Base-by-base conservation (phyloP, 2,888 invertebrate species). In the Zhuqinia jingwanae region DNA sequence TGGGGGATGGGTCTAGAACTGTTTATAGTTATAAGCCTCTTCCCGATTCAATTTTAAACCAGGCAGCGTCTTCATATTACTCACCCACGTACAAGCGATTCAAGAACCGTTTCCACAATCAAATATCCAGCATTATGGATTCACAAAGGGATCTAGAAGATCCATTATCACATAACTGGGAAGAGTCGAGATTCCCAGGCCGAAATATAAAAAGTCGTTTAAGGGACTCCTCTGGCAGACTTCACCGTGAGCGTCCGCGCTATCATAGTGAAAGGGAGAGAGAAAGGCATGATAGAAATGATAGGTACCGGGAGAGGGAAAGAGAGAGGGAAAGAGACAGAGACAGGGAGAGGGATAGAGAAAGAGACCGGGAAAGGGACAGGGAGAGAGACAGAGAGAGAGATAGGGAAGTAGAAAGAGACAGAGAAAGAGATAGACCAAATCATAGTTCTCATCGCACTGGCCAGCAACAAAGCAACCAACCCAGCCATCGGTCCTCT, bases 11-110 rank as follows among this genome's bases (percentile, higher is more conserved):
- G 3, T 85, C 85, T 45, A 75, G 58, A 76, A 80, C 80, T 8
- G 50, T 80, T 27, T 85, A 80, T 30, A 80, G 65, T 20, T 85
- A 75, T 56, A 85, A 80, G 22, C 85, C 85, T 2, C 15, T 85
- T 5, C 36, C 85, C 0, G 76, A 80, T 13, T 8, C 80, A 8
- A 36, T 85, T 8, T 20, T 85, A 13, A 80, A 80, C 56, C 73
- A 80, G 17, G 85, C 80, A 63, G 85, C 80, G 10, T 79, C 79
- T 13, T 85, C 85, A 3, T 85, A 85, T 42, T 85, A 80, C 17
- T 80, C 85, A 0, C 85, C 85, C 20, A 80, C 85, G 0, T 85
- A 80, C 22, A 80, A 80, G 42, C 6, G 42, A 15, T 85, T 80
- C 25, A 80, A 58, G 45, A 80, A 75, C 0, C 63, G 68, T 11